A percentile compares a stretch with the other conserved stretches of the same genome.
phyloP scores from a whole-genome alignment of 2,888 invertebrate species.

The Hirtodrosophila duncani region DNA sequence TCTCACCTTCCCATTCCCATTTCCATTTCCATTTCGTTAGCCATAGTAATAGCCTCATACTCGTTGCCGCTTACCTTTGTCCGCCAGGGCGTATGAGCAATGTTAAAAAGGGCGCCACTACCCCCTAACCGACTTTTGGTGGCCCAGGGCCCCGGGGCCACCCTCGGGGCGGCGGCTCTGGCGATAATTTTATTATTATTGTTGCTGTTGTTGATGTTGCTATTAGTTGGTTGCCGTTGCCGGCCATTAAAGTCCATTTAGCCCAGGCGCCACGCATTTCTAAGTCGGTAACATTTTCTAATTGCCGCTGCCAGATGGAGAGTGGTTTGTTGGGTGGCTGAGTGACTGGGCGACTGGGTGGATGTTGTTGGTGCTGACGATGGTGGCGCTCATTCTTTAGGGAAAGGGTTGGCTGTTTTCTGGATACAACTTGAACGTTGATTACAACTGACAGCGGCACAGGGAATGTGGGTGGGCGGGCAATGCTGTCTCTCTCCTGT shows the following conservation, averaged over 20 bases:
- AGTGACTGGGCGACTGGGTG: not conserved
- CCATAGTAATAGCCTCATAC: slow-evolving; percentile 15
- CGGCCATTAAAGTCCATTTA: slow-evolving; percentile 71
- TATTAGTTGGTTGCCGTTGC: slow-evolving; percentile 67
- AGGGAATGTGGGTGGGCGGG: slow-evolving; percentile 6
- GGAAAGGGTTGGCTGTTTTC: not conserved
- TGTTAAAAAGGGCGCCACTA: slow-evolving; percentile 42
- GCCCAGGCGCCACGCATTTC: slow-evolving; percentile 69
- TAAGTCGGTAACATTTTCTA: slow-evolving; percentile 69
- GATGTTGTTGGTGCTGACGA: not conserved
- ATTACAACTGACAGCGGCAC: slow-evolving; percentile 57
- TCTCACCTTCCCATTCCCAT: not conserved
- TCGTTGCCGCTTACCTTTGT: slow-evolving; percentile 7
- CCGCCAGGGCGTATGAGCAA: slow-evolving; percentile 68
- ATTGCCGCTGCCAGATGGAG: slow-evolving; percentile 63
- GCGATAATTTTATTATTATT: slow-evolving; percentile 68
- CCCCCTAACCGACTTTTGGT: slow-evolving; percentile 4
- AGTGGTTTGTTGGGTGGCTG: not conserved
- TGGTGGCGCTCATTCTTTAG: not conserved
- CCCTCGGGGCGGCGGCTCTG: slow-evolving; percentile 7
- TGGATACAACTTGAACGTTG: slow-evolving; percentile 55
- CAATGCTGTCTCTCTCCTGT: no score
- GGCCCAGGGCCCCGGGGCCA: not conserved
- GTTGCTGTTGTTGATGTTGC: slow-evolving; percentile 37
- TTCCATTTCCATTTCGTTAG: slow-evolving; percentile 5